These are phyloP conservation scores for Apostichopus californicus DNA, from an alignment of 35 echinoderm and acorn worm species.

Conservation along the genomic window DNA sequence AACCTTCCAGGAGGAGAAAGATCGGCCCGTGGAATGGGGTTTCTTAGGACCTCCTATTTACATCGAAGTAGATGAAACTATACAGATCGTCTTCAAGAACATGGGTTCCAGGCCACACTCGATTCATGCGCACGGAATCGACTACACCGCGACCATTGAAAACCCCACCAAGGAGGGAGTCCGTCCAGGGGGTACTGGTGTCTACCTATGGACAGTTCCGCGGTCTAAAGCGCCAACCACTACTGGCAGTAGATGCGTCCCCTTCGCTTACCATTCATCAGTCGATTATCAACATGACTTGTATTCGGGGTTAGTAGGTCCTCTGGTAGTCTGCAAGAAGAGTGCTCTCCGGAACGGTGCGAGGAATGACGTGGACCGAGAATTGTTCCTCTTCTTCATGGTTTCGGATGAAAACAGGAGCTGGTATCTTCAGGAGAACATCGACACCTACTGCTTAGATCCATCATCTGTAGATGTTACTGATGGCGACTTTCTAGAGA, in stretches of 20 bases:
- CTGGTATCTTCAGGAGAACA: constrained; percentile 97
- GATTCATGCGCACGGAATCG: constrained; percentile 68
- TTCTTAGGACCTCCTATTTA: constrained; percentile 69
- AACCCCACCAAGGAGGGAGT: neutral
- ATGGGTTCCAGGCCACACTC: constrained; percentile 70
- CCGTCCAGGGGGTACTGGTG: constrained; percentile 43
- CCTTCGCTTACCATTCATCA: constrained; percentile 81
- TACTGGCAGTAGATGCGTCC: constrained; percentile 63
- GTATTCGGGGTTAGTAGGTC: constrained; percentile 82
- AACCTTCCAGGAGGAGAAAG: constrained; percentile 59
- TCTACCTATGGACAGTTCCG: constrained; percentile 72
- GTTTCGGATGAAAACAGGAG: constrained; percentile 88
- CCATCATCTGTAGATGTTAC: constrained; percentile 58
- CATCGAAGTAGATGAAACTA: constrained; percentile 70
- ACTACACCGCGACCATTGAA: neutral
- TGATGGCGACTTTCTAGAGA: constrained; percentile 67
- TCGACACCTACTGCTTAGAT: constrained; percentile 47
- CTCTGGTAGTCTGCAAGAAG: constrained; percentile 74
- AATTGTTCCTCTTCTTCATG: constrained; percentile 79
- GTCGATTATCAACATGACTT: constrained; percentile 64
- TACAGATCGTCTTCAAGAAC: constrained; percentile 78
- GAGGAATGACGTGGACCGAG: constrained; percentile 73
- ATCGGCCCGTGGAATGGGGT: constrained; percentile 50
- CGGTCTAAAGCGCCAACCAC: constrained; percentile 53
- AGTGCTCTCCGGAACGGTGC: constrained; percentile 51